These are phyloP conservation scores for Sarcophaga caerulescens DNA, from an alignment of 2,888 invertebrate genomes.

Conservation along the genomic window DNA sequence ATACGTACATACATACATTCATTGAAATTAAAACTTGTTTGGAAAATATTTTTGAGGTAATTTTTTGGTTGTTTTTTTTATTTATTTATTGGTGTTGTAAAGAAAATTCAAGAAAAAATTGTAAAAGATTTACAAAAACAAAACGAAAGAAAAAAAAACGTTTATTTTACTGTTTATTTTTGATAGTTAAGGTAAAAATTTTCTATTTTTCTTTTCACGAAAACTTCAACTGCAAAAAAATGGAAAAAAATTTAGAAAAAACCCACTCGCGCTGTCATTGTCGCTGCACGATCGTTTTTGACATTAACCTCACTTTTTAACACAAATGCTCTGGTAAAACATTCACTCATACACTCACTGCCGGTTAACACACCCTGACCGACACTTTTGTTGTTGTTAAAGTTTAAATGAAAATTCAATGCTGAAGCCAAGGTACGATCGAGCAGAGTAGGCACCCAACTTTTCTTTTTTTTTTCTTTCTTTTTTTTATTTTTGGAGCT, in stretches of 20 bases:
- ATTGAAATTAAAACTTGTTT: not conserved
- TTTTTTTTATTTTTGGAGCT: too few relatives aligned
- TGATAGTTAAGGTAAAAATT: not conserved
- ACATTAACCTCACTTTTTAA: slow-evolving; percentile 68
- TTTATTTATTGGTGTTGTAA: not conserved
- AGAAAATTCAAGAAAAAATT: too few relatives aligned
- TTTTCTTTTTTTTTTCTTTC: not conserved
- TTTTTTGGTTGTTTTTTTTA: not conserved
- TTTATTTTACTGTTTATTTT: not conserved
- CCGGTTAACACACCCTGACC: slow-evolving; percentile 17
- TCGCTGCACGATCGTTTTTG: slow-evolving; percentile 60
- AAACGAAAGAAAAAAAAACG: too few relatives aligned
- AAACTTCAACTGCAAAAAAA: slow-evolving; percentile 11
- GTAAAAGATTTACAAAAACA: not conserved
- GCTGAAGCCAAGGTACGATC: slow-evolving; percentile 49
- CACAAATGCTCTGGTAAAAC: slow-evolving; percentile 6
- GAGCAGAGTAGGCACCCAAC: not conserved
- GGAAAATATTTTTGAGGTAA: not conserved
- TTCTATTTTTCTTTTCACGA: slow-evolving; percentile 41
- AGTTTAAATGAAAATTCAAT: slow-evolving; percentile 49
- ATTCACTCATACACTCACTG: slow-evolving; percentile 1
- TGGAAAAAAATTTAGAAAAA: slow-evolving; percentile 23
- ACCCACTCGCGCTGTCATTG: slow-evolving; percentile 59
- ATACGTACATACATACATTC: not conserved
- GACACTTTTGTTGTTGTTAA: slow-evolving; percentile 11